phyloP scores from a whole-genome alignment of 1,140 invertebrate genomes.

The Propsilocerus akamusi region DNA sequence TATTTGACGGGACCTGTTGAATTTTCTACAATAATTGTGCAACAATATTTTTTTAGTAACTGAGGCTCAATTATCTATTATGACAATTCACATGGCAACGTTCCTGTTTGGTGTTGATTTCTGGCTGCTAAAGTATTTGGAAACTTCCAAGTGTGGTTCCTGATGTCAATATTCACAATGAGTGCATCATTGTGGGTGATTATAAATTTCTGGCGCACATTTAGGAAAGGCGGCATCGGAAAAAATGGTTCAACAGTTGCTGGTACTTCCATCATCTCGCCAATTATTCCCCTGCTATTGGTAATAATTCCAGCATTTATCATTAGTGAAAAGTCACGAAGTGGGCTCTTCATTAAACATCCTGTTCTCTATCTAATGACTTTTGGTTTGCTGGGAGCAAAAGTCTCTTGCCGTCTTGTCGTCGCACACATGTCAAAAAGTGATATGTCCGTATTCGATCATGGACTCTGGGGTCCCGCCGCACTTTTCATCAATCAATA shows the following conservation, averaged over 20 bases:
- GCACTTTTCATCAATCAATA: conserved; percentile 97
- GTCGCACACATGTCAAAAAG: conserved; percentile 98
- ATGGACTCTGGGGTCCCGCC: conserved; percentile 77
- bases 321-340: conserved; percentile 82
- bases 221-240: conserved; percentile 78
- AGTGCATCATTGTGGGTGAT: conserved; percentile 32
- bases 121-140: conserved; percentile 54
- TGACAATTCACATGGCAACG: conserved; percentile 72
- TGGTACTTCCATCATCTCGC: conserved; percentile 88
- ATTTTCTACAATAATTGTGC: too few relatives aligned
- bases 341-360: conserved; percentile 77
- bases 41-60: too few relatives aligned
- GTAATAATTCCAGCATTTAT: conserved; percentile 83
- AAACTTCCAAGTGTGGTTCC: conserved; percentile 51
- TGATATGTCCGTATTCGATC: conserved; percentile 93
- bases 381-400: conserved; percentile 89
- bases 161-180: conserved; percentile 49
- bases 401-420: conserved; percentile 91
- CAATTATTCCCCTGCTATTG: conserved; percentile 81
- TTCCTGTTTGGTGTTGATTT: conserved; percentile 68
- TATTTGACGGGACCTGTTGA: too few relatives aligned
- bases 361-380: conserved; percentile 84
- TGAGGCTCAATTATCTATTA: conserved; percentile 91
- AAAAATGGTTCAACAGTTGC: conserved; percentile 88
- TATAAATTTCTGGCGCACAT: conserved; percentile 46